These are phyloP conservation scores for Centruroides sculpturatus DNA, from an alignment of 1,140 invertebrate species.

Conservation along the genomic window DNA sequence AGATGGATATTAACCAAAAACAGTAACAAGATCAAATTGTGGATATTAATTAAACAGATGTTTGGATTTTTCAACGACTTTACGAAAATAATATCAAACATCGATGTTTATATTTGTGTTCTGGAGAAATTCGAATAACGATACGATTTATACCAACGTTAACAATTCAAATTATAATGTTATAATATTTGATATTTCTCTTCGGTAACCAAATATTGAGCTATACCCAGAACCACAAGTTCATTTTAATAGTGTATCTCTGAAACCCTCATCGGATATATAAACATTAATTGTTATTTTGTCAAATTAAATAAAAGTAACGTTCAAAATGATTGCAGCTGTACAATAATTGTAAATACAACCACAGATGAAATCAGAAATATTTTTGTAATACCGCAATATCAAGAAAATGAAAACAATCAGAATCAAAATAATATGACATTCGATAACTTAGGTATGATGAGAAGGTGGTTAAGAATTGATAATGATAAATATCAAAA, in stretches of 20 bases:
- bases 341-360: neutral
- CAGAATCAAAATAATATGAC: neutral
- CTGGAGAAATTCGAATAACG: neutral
- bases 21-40: neutral
- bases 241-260: neutral
- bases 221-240: neutral
- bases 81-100: neutral
- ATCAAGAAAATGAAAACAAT: neutral
- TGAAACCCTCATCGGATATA: neutral
- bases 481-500: neutral
- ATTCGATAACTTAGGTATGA: slow-evolving; percentile 5
- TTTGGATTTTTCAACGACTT: slow-evolving; percentile 5
- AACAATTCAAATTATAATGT: neutral
- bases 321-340: neutral
- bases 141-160: neutral
- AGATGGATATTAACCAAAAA: neutral
- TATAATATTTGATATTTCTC: neutral
- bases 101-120: neutral
- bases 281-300: neutral
- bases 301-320: slow-evolving; percentile 1
- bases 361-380: slow-evolving; percentile 2
- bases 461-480: neutral
- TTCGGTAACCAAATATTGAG: neutral
- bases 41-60: neutral
- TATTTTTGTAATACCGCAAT: neutral